A percentile compares a stretch with the other conserved stretches of the same genome.
These are phyloP conservation scores for Marasmarcha lunaedactyla DNA, from an alignment of 2,888 invertebrate species.

Conservation along the genomic window DNA sequence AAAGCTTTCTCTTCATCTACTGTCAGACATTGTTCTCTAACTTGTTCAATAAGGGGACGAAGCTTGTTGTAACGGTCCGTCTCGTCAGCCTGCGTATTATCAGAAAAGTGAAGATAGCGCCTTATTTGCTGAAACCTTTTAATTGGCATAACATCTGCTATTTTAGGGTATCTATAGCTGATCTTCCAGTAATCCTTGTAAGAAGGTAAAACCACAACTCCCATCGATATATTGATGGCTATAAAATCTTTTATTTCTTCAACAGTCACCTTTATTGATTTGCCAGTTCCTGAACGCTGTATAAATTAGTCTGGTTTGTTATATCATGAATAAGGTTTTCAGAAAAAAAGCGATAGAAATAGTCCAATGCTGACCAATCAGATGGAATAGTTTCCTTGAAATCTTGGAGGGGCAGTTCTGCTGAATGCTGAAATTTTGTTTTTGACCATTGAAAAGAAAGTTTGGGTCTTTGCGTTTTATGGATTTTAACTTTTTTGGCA, in stretches of 20 bases:
- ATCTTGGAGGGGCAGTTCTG: background rate
- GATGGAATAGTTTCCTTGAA: background rate
- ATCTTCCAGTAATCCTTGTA: constrained; percentile 8
- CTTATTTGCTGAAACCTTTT: background rate
- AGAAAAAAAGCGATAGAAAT: too few relatives aligned
- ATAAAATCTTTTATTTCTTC: background rate
- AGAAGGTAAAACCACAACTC: constrained; percentile 6
- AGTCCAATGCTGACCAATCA: background rate
- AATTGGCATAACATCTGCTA: too few relatives aligned
- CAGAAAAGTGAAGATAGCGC: constrained; percentile 4
- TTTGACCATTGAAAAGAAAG: background rate
- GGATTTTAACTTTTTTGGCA: background rate
- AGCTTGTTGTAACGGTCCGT: too few relatives aligned
- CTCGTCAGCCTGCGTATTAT: constrained; percentile 6
- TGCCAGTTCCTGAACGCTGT: too few relatives aligned
- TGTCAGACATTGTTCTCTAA: constrained; percentile 2
- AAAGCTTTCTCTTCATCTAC: constrained; percentile 13
- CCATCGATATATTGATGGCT: constrained; percentile 1
- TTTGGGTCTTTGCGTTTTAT: too few relatives aligned
- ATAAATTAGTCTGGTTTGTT: too few relatives aligned
- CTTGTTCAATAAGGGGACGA: background rate
- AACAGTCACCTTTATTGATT: too few relatives aligned
- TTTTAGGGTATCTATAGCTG: constrained; percentile 1
- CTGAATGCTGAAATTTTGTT: background rate
- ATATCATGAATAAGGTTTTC: too few relatives aligned